Percentiles rank a stretch among this genome's conserved stretches.
Evolutionary conservation across 2,113 vertebrate genomes (phyloP).

Genomic region (Caracal caracal): DNA sequence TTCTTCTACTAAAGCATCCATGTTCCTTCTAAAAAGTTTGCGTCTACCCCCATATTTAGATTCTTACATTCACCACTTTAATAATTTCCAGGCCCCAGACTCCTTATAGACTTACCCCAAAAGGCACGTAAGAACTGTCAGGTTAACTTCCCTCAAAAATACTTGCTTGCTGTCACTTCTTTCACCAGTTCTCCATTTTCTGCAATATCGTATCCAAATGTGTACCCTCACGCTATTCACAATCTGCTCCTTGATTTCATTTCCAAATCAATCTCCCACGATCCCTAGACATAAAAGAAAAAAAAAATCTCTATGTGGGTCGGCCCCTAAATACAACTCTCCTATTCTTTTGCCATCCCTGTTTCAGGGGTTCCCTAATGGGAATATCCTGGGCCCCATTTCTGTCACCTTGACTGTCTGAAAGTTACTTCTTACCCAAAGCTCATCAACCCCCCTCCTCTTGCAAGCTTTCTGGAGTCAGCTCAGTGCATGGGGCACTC

Average conservation of each 20-base stretch:
- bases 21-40: background rate
- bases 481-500: rapidly evolving
- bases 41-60: background rate
- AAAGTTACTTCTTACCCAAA: background rate
- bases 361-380: background rate
- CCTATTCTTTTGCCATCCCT: background rate
- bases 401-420: background rate
- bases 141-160: background rate
- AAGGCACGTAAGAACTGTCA: background rate
- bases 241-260: background rate
- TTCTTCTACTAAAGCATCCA: background rate
- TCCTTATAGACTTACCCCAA: background rate
- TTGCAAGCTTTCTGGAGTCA: background rate
- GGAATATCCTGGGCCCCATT: rapidly evolving
- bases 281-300: background rate
- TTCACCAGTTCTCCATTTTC: background rate
- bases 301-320: background rate
- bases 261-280: background rate
- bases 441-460: rapidly evolving
- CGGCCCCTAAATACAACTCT: background rate
- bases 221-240: background rate
- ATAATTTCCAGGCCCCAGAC: background rate
- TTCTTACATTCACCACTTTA: background rate
- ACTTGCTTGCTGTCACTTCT: background rate
- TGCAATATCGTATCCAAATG: background rate